Conservation (phyloP, 2,113 vertebrate species). For the Pseudorasbora parva region DNA sequence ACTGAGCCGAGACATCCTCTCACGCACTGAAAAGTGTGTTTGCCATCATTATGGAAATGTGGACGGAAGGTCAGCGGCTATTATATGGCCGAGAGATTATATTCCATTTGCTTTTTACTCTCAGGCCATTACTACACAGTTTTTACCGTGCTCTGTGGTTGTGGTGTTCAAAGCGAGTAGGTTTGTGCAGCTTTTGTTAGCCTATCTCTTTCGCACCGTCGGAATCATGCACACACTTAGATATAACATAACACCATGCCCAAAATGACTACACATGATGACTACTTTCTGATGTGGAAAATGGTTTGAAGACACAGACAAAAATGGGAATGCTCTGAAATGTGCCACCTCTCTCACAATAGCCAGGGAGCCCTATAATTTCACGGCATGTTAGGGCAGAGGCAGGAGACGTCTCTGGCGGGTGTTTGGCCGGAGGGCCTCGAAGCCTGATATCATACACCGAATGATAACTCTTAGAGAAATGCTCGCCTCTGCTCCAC, state of each 20-base stretch:
- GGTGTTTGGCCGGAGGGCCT: slow-evolving; percentile 49
- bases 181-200: slow-evolving; percentile 29
- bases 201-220: not conserved
- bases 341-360: slow-evolving; percentile 53
- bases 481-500: slow-evolving; percentile 22
- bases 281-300: slow-evolving; percentile 53
- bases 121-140: slow-evolving; percentile 4
- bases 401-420: slow-evolving; percentile 25
- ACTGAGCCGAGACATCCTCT: not conserved
- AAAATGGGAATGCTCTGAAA: slow-evolving; percentile 53
- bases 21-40: not conserved
- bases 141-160: not conserved
- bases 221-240: not conserved
- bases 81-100: not conserved
- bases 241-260: slow-evolving; percentile 9
- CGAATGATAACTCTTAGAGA: slow-evolving; percentile 44
- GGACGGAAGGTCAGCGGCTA: not conserved
- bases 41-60: slow-evolving; percentile 23
- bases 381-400: slow-evolving; percentile 55
- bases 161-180: slow-evolving; percentile 13
- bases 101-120: slow-evolving; percentile 7
- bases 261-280: slow-evolving; percentile 34
- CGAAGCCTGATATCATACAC: slow-evolving; percentile 40
- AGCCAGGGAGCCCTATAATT: slow-evolving; percentile 51
- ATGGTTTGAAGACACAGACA: slow-evolving; percentile 51